Evolutionary conservation across 2,888 invertebrate genomes (phyloP).

Genomic region (Drosophila borborema): DNA sequence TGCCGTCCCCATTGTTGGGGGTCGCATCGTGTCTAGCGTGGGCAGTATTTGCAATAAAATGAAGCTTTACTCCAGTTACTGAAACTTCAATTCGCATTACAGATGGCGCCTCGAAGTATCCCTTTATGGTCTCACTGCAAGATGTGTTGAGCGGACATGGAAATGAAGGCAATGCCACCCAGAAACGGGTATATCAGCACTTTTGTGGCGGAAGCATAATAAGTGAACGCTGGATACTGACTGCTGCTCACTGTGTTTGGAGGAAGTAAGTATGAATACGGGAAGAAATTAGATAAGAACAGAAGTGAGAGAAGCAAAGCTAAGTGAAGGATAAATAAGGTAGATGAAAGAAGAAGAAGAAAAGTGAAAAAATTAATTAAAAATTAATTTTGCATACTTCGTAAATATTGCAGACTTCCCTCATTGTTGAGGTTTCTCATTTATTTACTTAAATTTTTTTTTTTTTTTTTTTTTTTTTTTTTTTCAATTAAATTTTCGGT

Average conservation of each 20-base stretch:
- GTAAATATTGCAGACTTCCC: background rate
- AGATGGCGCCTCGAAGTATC: constrained; percentile 72
- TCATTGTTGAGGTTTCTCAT: background rate
- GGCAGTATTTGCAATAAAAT: constrained; percentile 54
- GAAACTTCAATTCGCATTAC: constrained; percentile 18
- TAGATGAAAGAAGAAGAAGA: background rate
- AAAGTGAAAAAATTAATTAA: background rate
- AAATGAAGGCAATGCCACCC: constrained; percentile 18
- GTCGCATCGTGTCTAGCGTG: constrained; percentile 64
- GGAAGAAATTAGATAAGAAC: too few species aligned
- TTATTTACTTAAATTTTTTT: background rate
- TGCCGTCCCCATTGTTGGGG: constrained; percentile 80
- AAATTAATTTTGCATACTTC: too few species aligned
- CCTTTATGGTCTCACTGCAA: constrained; percentile 83
- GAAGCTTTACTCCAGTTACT: constrained; percentile 6
- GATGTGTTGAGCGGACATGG: constrained; percentile 43
- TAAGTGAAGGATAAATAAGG: background rate
- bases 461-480: too few species aligned
- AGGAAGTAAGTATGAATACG: constrained; percentile 70
- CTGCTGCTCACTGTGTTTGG: constrained; percentile 84
- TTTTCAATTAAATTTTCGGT: background rate
- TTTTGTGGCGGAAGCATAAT: constrained; percentile 84
- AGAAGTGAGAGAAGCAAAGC: background rate
- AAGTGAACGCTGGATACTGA: constrained; percentile 80
- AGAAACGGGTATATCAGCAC: constrained; percentile 64